Conservation (phyloP, 2,888 invertebrate genomes). For the Drosophila nr. perissopoda region DNA sequence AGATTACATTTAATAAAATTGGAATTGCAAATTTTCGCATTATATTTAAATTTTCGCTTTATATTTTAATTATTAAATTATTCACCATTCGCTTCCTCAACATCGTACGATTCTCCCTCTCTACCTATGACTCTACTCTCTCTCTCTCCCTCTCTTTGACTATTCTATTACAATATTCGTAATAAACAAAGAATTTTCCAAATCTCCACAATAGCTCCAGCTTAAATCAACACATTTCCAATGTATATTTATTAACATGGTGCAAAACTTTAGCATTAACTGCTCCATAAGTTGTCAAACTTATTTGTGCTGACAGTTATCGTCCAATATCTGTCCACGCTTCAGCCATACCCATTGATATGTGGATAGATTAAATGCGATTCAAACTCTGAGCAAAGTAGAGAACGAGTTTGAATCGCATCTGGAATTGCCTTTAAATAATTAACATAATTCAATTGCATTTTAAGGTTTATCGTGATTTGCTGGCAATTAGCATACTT, state of each 20-base stretch:
- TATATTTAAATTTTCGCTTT: neutral
- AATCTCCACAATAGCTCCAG: neutral
- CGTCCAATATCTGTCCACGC: neutral
- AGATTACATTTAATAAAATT: neutral
- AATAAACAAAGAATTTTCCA: neutral
- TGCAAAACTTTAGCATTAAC: too few species aligned
- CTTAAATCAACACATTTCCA: neutral
- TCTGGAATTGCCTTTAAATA: too few species aligned
- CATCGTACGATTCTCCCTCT: too few species aligned
- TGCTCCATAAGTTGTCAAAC: neutral
- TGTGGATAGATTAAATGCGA: neutral
- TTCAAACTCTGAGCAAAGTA: neutral
- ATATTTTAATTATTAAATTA: neutral
- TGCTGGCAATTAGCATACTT: conserved; percentile 64
- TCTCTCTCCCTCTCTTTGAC: neutral
- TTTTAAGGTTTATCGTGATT: conserved; percentile 41
- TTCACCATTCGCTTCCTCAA: neutral
- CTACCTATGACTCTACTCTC: neutral
- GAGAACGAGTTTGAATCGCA: neutral
- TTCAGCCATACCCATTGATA: neutral
- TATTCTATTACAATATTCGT: neutral
- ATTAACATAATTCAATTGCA: conserved; percentile 21
- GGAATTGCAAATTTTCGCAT: neutral
- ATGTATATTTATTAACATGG: neutral
- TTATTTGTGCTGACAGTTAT: neutral